A percentile compares a stretch with the other conserved stretches of the same genome.
Conservation (phyloP, 1,140 invertebrate genomes). For the Psix sp. region DNA sequence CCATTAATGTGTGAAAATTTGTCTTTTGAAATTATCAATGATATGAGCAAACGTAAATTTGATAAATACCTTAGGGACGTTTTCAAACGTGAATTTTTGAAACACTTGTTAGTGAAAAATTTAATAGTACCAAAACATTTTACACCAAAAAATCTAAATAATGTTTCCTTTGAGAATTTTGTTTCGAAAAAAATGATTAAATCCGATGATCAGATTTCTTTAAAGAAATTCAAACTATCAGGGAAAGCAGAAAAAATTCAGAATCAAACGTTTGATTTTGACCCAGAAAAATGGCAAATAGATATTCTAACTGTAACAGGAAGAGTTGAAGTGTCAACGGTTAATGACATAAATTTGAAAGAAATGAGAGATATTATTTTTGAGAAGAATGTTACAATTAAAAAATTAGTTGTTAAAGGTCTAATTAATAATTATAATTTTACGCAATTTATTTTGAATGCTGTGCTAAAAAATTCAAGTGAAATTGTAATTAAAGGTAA, state of each 20-base stretch:
- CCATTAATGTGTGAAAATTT: slow-evolving; percentile 57
- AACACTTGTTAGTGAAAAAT: slow-evolving; percentile 50
- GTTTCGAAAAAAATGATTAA: slow-evolving; percentile 37
- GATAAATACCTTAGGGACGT: slow-evolving; percentile 29
- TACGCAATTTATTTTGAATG: slow-evolving; percentile 49
- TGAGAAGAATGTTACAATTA: slow-evolving; percentile 35
- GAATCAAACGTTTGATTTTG: neutral
- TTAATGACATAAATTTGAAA: slow-evolving; percentile 50
- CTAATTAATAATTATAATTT: slow-evolving; percentile 63
- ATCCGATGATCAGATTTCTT: slow-evolving; percentile 36
- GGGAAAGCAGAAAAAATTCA: slow-evolving; percentile 36
- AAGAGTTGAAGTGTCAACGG: slow-evolving; percentile 29
- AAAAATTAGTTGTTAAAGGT: slow-evolving; percentile 58
- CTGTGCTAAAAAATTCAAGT: slow-evolving; percentile 52
- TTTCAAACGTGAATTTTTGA: slow-evolving; percentile 33
- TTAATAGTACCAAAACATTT: slow-evolving; percentile 55
- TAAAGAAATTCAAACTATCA: slow-evolving; percentile 45
- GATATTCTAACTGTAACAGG: slow-evolving; percentile 54
- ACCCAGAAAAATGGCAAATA: slow-evolving; percentile 30
- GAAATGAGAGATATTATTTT: slow-evolving; percentile 56
- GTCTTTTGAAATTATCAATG: slow-evolving; percentile 52
- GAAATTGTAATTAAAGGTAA: slow-evolving; percentile 35
- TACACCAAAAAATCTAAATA: slow-evolving; percentile 51
- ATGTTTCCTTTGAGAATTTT: slow-evolving; percentile 51
- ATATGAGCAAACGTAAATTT: slow-evolving; percentile 46